A percentile compares a stretch with the other conserved stretches of the same genome.
phyloP scores from a whole-genome alignment of 1,140 invertebrate species.

The Trichogramma pretiosum region DNA sequence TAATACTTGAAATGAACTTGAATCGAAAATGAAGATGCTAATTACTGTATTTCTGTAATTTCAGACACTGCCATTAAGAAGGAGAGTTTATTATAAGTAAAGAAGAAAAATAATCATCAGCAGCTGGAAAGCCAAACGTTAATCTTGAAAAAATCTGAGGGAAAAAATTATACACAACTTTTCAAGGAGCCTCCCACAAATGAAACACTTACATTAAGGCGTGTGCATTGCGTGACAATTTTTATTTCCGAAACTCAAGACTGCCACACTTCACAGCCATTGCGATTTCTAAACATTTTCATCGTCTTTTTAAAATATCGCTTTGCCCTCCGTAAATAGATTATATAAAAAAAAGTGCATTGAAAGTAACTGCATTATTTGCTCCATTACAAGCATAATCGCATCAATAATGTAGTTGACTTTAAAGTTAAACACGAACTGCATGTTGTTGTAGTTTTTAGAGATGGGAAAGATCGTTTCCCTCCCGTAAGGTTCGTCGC shows the following conservation, averaged over 20 bases:
- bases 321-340: background rate
- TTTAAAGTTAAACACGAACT: too few relatives aligned
- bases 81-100: slow-evolving; percentile 39
- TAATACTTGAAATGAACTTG: too few relatives aligned
- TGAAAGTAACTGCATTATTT: too few relatives aligned
- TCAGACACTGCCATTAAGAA: slow-evolving; percentile 40
- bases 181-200: too few relatives aligned
- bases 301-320: background rate
- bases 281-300: background rate
- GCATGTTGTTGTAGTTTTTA: too few relatives aligned
- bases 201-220: too few relatives aligned
- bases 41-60: slow-evolving; percentile 19
- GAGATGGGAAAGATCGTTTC: too few relatives aligned
- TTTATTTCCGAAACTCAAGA: slow-evolving; percentile 44
- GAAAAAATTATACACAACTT: slow-evolving; percentile 8
- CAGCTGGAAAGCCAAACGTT: slow-evolving; percentile 16
- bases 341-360: background rate
- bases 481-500: too few relatives aligned
- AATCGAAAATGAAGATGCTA: background rate
- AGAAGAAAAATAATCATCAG: slow-evolving; percentile 19
- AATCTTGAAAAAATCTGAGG: slow-evolving; percentile 20
- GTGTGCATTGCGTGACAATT: slow-evolving; percentile 28
- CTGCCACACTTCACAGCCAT: slow-evolving; percentile 36
- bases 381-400: too few relatives aligned
- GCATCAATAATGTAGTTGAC: too few relatives aligned